phyloP scores from a whole-genome alignment of 2,888 invertebrate genomes.

The Taphrorychus bicolor region DNA sequence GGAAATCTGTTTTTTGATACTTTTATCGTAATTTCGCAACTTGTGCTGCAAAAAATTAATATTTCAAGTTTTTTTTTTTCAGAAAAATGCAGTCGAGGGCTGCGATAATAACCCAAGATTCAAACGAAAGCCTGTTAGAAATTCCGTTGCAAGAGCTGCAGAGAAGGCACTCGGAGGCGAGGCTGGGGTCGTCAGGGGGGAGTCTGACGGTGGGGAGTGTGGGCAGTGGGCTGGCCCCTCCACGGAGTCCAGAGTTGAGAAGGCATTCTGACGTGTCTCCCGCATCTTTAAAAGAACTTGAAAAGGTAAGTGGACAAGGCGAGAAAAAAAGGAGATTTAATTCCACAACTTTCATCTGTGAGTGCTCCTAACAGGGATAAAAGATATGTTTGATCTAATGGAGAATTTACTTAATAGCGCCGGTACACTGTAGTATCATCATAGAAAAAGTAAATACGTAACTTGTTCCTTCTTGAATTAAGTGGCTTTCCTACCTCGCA shows the following conservation, averaged over 20 bases:
- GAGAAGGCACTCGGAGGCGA: constrained; percentile 81
- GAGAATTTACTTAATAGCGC: no score
- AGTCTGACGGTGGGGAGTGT: constrained; percentile 62
- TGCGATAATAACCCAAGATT: constrained; percentile 76
- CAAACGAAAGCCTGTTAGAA: constrained; percentile 83
- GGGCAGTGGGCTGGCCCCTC: constrained; percentile 77
- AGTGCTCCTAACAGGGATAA: no score
- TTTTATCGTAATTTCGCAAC: no score
- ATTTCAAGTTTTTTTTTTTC: no score
- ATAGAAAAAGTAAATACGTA: no score
- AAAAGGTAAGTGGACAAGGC: constrained; percentile 80
- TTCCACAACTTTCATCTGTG: no score
- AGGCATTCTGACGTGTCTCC: constrained; percentile 88
- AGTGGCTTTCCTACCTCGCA: no score
- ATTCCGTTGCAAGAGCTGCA: constrained; percentile 82
- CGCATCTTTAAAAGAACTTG: constrained; percentile 85
- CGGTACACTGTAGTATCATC: no score
- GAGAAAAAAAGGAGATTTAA: no score
- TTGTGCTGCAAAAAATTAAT: no score
- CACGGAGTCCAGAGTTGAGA: constrained; percentile 81
- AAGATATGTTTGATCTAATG: no score
- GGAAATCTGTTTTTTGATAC: not conserved
- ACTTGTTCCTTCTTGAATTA: no score
- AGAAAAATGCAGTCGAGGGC: constrained; percentile 78
- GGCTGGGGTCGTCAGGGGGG: constrained; percentile 67